Percentiles rank a stretch among this genome's conserved stretches.
Evolutionary conservation across 2,888 invertebrate genomes (phyloP).

Genomic region (Nineta flava): DNA sequence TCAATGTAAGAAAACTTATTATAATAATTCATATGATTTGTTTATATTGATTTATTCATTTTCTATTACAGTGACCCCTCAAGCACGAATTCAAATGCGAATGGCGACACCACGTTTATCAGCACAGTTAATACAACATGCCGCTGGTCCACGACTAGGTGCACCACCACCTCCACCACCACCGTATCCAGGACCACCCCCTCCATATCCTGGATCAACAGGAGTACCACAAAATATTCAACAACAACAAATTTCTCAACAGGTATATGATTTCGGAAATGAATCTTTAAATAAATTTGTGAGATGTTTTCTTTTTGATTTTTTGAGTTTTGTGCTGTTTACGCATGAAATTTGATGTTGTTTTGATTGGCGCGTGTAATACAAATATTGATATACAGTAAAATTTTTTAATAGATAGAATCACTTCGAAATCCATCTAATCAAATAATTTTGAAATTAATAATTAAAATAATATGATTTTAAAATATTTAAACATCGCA

Average conservation of each 20-base stretch:
- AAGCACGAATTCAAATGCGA: conserved; percentile 26
- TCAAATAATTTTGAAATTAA: too few species aligned
- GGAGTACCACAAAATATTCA: conserved; percentile 14
- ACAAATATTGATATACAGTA: neutral
- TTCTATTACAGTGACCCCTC: conserved; percentile 21
- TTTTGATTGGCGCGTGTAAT: neutral
- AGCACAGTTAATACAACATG: conserved; percentile 10
- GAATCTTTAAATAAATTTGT: neutral
- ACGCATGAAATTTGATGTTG: neutral
- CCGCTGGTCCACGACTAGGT: conserved; percentile 25
- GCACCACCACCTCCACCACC: conserved; percentile 52
- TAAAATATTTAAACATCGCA: too few species aligned
- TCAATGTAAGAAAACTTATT: conserved; percentile 2
- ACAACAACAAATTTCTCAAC: conserved; percentile 1
- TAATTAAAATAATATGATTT: too few species aligned
- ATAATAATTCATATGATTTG: too few species aligned
- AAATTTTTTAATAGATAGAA: too few species aligned
- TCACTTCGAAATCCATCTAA: too few species aligned
- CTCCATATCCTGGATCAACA: conserved; percentile 45
- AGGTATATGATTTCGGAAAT: conserved; percentile 1
- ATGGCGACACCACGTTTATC: conserved; percentile 16
- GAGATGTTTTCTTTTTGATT: neutral
- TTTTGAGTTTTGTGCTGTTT: neutral
- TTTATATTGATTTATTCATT: too few species aligned
- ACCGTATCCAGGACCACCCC: conserved; percentile 53